Evolutionary conservation across 1,140 invertebrate genomes (phyloP), one percentile per base, ranked within the genome.

Genomic region (Drosophila navojoa): DNA sequence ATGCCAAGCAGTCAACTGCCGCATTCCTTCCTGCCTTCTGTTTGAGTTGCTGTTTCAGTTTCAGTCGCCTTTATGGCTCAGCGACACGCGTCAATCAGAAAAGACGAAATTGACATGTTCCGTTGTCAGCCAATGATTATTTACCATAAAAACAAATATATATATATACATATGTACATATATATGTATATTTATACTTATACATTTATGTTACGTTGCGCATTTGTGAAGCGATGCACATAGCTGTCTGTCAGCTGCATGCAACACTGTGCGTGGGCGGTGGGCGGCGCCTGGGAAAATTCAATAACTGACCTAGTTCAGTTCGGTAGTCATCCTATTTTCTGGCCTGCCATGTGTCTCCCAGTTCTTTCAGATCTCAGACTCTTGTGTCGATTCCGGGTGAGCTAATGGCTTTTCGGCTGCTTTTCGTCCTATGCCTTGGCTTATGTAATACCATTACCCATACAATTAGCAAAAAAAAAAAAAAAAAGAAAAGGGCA

Each of bases 261-360:
- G 63, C 47, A 66, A 60, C 53, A 67, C 61, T 63, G 57, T 68
- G 70, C 57, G 52, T 59, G 53, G 38, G 47, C 15, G 38, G 25
- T 50, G 13, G 9, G 22, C 47, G 45, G 16, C n/a, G 27, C 38
- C 27, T 55, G 42, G 63, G 67, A 75, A 90, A 91, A 91, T 80
- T 91, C 89, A 86, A 91, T 90, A 91, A 90, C 84, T 91, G 90
- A 91, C 90, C 90, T 90, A 91, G 71, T 86, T 91, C 79, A 72
- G 69, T 29, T 47, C 35, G 45, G 53, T n/a, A 29, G 40, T 53
- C 50, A 42, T 53, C 49, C 47, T 15, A n/a, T 57, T 15, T 44
- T 9, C 32, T 32, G 40, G 69, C 53, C 35, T 64, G 49, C 49
- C 59, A 78, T 71, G 49, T 61, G 67, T 71, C 67, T 67, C 58